Conservation (phyloP, 2,797 vertebrate genomes). For the Lycodopsis pacificus region DNA sequence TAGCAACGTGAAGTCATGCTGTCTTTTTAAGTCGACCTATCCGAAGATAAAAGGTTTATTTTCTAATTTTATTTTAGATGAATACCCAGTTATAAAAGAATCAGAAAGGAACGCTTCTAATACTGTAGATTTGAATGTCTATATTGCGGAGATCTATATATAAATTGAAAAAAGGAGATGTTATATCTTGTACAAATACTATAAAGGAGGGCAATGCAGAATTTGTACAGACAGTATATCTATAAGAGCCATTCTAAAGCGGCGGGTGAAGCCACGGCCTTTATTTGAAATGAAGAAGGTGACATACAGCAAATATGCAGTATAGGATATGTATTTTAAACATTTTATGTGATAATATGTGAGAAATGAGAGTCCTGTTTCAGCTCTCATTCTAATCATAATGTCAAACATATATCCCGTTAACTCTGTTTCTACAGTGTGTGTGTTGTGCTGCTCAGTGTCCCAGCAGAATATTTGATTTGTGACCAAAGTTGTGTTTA, state of each 20-base stretch:
- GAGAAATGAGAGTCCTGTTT: background rate
- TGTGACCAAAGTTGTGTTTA: conserved; percentile 58
- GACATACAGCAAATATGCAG: conserved; percentile 11
- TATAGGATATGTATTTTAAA: conserved; percentile 19
- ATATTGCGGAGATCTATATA: conserved; percentile 20
- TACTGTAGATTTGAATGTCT: conserved; percentile 17
- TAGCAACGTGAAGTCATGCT: background rate
- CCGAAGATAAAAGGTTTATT: conserved; percentile 40
- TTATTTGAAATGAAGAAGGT: conserved; percentile 15
- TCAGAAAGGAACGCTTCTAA: background rate
- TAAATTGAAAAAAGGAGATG: background rate
- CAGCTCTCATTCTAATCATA: background rate
- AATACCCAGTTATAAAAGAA: conserved; percentile 13
- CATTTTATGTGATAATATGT: conserved; percentile 7
- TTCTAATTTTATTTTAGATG: conserved; percentile 26
- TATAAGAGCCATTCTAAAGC: conserved; percentile 35
- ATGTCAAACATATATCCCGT: background rate
- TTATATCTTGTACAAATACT: conserved; percentile 29
- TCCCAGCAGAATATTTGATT: conserved; percentile 26
- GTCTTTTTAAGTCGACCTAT: background rate
- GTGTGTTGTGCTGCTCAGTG: conserved; percentile 9
- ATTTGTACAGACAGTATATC: conserved; percentile 9
- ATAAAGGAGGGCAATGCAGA: background rate
- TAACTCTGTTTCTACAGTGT: background rate
- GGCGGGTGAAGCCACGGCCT: background rate